A percentile compares a stretch with the other conserved stretches of the same genome.
phyloP scores from a whole-genome alignment of 2,888 invertebrate genomes.

The Spilosoma lubricipeda region DNA sequence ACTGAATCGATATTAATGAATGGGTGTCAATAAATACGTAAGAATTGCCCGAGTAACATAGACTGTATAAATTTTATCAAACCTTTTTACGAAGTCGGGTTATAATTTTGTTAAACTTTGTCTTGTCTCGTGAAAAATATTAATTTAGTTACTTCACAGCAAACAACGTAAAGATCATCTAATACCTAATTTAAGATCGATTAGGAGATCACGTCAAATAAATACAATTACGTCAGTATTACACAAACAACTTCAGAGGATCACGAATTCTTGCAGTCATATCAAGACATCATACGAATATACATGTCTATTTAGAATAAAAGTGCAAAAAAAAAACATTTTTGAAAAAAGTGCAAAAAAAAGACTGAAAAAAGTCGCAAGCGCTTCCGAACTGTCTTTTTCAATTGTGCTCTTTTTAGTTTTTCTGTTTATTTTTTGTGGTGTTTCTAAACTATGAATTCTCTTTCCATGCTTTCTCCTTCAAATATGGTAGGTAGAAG shows the following conservation, averaged over 20 bases:
- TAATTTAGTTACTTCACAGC: not conserved
- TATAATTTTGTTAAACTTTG: too few species aligned
- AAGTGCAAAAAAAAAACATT: constrained; percentile 14
- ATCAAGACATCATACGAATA: constrained; percentile 23
- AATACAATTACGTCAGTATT: constrained; percentile 43
- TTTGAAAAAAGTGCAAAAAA: constrained; percentile 9
- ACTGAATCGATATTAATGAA: too few species aligned
- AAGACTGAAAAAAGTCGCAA: constrained; percentile 6
- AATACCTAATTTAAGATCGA: constrained; percentile 4
- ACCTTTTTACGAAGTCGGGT: too few species aligned
- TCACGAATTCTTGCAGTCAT: constrained; percentile 41
- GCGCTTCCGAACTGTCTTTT: constrained; percentile 52
- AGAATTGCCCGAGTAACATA: too few species aligned
- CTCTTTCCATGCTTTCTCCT: constrained; percentile 86
- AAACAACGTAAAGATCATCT: not conserved
- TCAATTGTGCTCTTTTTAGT: constrained; percentile 43
- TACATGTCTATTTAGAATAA: constrained; percentile 20
- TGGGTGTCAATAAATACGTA: too few species aligned
- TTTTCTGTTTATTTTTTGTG: constrained; percentile 55
- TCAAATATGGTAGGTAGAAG: constrained; percentile 86
- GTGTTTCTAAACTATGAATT: constrained; percentile 79
- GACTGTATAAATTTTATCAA: too few species aligned
- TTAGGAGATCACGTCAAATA: constrained; percentile 44
- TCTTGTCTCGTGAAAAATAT: too few species aligned
- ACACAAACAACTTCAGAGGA: constrained; percentile 38